phyloP scores from a whole-genome alignment of 2,113 vertebrate genomes.

The Myodes glareolus region DNA sequence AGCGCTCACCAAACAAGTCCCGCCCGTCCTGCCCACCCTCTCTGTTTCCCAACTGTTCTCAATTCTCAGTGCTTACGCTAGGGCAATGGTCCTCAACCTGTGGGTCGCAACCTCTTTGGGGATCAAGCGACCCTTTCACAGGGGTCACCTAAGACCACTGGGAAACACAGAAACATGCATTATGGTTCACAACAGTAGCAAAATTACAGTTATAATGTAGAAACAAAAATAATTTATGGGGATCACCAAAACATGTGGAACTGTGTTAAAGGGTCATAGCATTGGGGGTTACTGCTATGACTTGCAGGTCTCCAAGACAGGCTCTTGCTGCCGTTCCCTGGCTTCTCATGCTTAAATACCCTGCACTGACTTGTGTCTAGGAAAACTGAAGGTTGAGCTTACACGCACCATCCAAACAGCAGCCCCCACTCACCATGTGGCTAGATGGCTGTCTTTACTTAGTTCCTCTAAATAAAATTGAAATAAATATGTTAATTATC shows the following conservation, averaged over 20 bases:
- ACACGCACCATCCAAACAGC: not conserved
- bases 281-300: not conserved
- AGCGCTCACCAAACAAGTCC: not conserved
- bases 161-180: not conserved
- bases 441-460: conserved; percentile 6
- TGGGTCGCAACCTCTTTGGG: not conserved
- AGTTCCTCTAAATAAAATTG: conserved; percentile 23
- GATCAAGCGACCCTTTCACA: too few relatives aligned
- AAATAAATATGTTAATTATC: conserved; percentile 24
- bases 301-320: not conserved
- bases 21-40: not conserved
- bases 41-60: not conserved
- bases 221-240: not conserved
- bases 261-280: not conserved
- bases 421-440: not conserved
- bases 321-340: not conserved
- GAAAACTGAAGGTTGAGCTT: not conserved
- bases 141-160: not conserved
- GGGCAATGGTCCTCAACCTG: not conserved
- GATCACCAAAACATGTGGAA: not conserved
- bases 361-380: not conserved
- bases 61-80: not conserved
- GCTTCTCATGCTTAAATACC: not conserved
- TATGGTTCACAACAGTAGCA: not conserved
- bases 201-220: not conserved